Conservation (phyloP, 2,888 invertebrate species). For the Lepas anatifera region DNA sequence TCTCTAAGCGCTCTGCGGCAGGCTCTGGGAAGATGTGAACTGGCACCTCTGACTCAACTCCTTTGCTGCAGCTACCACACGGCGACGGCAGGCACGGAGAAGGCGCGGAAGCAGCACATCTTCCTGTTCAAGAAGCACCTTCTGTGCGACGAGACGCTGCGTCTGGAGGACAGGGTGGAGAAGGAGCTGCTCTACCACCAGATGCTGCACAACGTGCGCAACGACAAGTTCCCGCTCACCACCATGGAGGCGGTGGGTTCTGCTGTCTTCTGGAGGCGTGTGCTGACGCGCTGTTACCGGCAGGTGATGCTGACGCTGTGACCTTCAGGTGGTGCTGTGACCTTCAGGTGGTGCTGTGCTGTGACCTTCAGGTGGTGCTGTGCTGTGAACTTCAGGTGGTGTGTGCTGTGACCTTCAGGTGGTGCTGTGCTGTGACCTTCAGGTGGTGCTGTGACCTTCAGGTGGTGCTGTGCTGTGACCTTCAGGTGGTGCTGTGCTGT, state of each 20-base stretch:
- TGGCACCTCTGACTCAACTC: no score
- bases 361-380: slow-evolving; percentile 60
- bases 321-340: not conserved
- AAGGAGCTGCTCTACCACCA: slow-evolving; percentile 90
- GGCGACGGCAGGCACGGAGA: not conserved
- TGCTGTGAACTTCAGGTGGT: no score
- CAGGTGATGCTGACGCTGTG: slow-evolving; percentile 86
- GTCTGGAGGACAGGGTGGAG: slow-evolving; percentile 72
- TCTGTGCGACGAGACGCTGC: slow-evolving; percentile 64
- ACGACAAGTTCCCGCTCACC: slow-evolving; percentile 82
- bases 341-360: slow-evolving; percentile 60
- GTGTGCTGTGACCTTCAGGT: no score
- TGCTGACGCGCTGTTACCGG: not conserved
- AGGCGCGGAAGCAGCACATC: slow-evolving; percentile 26
- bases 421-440: no score
- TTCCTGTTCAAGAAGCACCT: slow-evolving; percentile 64
- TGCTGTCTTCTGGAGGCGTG: no score
- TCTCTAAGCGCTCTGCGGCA: no score
- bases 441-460: no score
- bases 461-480: no score
- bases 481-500: no score
- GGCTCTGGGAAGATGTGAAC: no score
- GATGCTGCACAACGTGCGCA: slow-evolving; percentile 74
- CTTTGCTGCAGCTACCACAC: slow-evolving; percentile 4
- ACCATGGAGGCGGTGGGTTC: slow-evolving; percentile 79